Percentiles rank a stretch among this genome's conserved stretches.
phyloP scores from a whole-genome alignment of 1,140 invertebrate genomes.

The Eupeodes corollae region DNA sequence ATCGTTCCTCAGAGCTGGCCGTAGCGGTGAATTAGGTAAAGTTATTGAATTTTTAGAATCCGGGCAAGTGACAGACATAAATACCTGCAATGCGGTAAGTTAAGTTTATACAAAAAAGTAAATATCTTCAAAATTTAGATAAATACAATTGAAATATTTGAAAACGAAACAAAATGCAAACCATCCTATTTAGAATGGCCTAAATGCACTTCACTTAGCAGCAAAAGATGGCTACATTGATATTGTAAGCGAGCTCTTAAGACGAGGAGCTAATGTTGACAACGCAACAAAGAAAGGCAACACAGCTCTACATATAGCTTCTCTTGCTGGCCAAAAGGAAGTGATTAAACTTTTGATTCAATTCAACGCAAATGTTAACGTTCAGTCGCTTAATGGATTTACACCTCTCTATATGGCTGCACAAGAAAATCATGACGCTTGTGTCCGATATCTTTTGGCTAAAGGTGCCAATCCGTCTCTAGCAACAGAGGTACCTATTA shows the following conservation, averaged over 20 bases:
- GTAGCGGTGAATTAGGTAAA: conserved; percentile 92
- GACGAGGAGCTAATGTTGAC: conserved; percentile 84
- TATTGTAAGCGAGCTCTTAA: conserved; percentile 84
- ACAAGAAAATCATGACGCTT: conserved; percentile 93
- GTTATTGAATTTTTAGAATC: conserved; percentile 88
- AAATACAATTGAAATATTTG: no score
- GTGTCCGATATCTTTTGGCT: conserved; percentile 83
- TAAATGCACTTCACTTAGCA: conserved; percentile 95
- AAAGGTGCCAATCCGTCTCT: conserved; percentile 94
- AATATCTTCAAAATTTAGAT: not conserved
- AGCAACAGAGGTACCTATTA: conserved; percentile 76
- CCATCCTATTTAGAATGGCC: conserved; percentile 64
- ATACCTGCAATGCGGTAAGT: conserved; percentile 94
- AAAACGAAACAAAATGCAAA: no score
- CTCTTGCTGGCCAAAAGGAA: conserved; percentile 89
- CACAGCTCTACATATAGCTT: conserved; percentile 98
- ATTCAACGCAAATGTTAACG: conserved; percentile 87
- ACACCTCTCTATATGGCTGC: conserved; percentile 98
- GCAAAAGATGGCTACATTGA: conserved; percentile 96
- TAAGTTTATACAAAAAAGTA: not conserved
- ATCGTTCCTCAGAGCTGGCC: conserved; percentile 82
- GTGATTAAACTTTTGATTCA: conserved; percentile 84
- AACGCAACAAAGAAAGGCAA: conserved; percentile 99
- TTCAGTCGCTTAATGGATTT: conserved; percentile 94
- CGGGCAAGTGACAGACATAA: conserved; percentile 81